Evolutionary conservation across 2,797 vertebrate genomes (phyloP).

Genomic region (Orestias chungarensis): DNA sequence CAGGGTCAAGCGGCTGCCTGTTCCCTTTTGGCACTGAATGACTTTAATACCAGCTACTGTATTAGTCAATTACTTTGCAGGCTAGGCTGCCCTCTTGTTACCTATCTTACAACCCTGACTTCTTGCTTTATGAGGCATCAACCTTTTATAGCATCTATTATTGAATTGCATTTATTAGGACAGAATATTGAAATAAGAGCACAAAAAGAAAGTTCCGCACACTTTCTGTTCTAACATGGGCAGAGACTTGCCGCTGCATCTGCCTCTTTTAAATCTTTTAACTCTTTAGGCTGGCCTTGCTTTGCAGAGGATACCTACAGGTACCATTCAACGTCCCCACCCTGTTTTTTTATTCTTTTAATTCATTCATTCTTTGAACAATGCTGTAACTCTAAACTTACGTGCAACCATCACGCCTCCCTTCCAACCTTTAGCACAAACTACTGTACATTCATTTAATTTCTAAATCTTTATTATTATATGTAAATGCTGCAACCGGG

Average conservation of each 20-base stretch:
- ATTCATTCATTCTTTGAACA: too few relatives aligned
- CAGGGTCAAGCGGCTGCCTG: constrained; percentile 98
- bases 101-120: constrained; percentile 53
- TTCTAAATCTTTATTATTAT: not conserved
- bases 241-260: not conserved
- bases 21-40: constrained; percentile 99
- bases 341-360: too few relatives aligned
- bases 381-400: too few relatives aligned
- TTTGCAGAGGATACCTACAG: not conserved
- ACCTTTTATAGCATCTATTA: constrained; percentile 62
- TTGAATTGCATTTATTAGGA: constrained; percentile 55
- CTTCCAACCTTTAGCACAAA: too few relatives aligned
- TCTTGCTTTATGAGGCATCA: constrained; percentile 46
- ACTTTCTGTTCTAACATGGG: not conserved
- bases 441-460: too few relatives aligned
- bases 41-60: constrained; percentile 99
- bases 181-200: constrained; percentile 17
- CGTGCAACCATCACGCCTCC: too few relatives aligned
- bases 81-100: constrained; percentile 81
- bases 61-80: constrained; percentile 99
- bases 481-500: not conserved
- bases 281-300: not conserved
- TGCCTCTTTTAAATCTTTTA: not conserved
- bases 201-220: not conserved
- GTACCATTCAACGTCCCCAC: not conserved